Conservation (phyloP, 2,113 vertebrate species). For the Gadus chalcogrammus region DNA sequence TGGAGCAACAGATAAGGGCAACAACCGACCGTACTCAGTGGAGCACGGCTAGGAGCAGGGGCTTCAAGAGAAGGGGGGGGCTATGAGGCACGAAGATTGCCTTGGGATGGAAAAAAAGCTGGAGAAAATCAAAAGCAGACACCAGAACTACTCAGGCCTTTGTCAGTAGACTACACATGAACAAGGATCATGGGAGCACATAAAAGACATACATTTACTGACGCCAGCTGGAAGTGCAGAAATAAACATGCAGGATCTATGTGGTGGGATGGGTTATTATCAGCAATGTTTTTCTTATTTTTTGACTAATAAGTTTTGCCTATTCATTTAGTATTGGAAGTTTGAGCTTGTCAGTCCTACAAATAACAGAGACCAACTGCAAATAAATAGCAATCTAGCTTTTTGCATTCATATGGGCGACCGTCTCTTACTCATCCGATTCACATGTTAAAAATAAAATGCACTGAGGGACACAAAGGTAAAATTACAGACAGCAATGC, state of each 20-base stretch:
- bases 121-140: slow-evolving; percentile 12
- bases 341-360: neutral
- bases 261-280: neutral
- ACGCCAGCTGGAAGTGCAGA: slow-evolving; percentile 14
- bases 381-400: neutral
- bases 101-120: slow-evolving; percentile 3
- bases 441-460: no score
- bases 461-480: no score
- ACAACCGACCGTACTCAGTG: neutral
- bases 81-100: neutral
- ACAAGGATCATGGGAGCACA: no score
- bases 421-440: no score
- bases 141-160: slow-evolving; percentile 27
- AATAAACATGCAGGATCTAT: slow-evolving; percentile 13
- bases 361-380: neutral
- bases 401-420: no score
- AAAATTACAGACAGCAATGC: no score
- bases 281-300: neutral
- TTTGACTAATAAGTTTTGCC: neutral
- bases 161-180: slow-evolving; percentile 39
- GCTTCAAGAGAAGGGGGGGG: neutral
- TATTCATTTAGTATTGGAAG: neutral
- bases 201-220: neutral
- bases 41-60: neutral
- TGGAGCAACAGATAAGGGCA: slow-evolving; percentile 49